phyloP scores from a whole-genome alignment of 92 coral and sea anemone genomes.

The Nematostella vectensis region DNA sequence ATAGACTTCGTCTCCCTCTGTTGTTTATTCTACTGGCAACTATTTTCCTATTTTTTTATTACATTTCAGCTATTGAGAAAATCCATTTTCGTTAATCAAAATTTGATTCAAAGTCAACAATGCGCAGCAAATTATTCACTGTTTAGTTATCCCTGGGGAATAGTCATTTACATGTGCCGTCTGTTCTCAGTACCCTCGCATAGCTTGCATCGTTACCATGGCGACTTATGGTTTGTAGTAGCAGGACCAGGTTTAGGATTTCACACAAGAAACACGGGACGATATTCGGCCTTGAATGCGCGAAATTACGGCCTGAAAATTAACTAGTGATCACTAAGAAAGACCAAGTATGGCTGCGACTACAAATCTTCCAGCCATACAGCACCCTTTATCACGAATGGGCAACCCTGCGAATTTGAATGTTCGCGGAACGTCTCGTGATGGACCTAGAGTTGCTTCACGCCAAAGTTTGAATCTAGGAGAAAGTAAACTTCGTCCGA shows the following conservation, averaged over 20 bases:
- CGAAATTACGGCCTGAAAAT: background rate
- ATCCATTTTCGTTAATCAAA: too few species aligned
- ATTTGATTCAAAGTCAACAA: too few species aligned
- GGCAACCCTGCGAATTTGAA: slow-evolving; percentile 64
- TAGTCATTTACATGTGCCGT: too few species aligned
- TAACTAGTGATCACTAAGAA: background rate
- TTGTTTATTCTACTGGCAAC: too few species aligned
- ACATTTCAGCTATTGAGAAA: too few species aligned
- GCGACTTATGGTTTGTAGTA: slow-evolving; percentile 28
- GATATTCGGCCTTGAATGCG: background rate
- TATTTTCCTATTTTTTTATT: too few species aligned
- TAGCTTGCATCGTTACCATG: slow-evolving; percentile 10
- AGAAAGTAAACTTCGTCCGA: slow-evolving; percentile 70
- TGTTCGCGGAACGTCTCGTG: slow-evolving; percentile 87
- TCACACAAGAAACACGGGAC: background rate
- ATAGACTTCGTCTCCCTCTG: too few species aligned
- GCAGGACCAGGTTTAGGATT: slow-evolving; percentile 5
- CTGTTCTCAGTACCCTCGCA: background rate
- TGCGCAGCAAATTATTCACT: too few species aligned
- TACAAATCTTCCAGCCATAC: slow-evolving; percentile 83
- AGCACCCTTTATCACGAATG: slow-evolving; percentile 73
- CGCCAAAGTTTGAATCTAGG: slow-evolving; percentile 72
- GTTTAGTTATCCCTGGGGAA: too few species aligned
- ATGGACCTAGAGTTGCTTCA: slow-evolving; percentile 69
- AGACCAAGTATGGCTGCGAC: slow-evolving; percentile 70